Base-by-base conservation (phyloP, 2,888 invertebrate genomes). In the Thera obeliscata region DNA sequence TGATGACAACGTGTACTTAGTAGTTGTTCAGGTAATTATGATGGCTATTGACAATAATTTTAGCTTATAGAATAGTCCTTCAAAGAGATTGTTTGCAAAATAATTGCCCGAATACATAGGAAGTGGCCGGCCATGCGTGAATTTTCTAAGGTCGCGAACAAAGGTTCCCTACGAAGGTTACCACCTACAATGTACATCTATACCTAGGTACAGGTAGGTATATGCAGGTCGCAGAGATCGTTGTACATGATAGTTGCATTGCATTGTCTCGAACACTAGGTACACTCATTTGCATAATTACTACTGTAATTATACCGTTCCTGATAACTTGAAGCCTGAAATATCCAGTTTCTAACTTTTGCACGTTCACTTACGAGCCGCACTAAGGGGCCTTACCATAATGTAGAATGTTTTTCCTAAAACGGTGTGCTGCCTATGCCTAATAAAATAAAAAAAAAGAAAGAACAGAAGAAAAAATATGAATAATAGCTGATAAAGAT, bases 161-260 rank as follows among this genome's bases (percentile, higher is more conserved):
- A 56, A 56, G 67, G 67, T 63, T 46, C 63, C 56, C 8, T 22
- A 9, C 12, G 60, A 67, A 67, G 67, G 67, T 56, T 64, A 58
- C 11, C 35, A 12, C 41, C 41, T 9, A 56, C 50, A 46, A 64
- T 61, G 52, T 41, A 38, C 2, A 38, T 38, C 41, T 6, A 50
- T 57, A 50, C 49, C 22, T 41, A 46, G 36, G 9, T 38, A 35
- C 33, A 61, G 41, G 22, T 59, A 58, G 52, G 6, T 33, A 33
- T 5, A 46, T 3, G 41, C 33, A 52, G 52, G n/a, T 52, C 54
- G 49, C n/a, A 61, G 57, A 69, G 69, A 70, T 66, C 60, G 66
- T 64, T 64, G 61, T 58, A 49, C 67, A 62, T 46, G 70, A 70
- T 70, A 70, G 59, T 59, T 56, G 64, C 67, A 70, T 59, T 56